Evolutionary conservation across 2,797 vertebrate genomes (phyloP), one percentile per base, ranked within the genome.

Genomic region (Moxostoma hubbsi): DNA sequence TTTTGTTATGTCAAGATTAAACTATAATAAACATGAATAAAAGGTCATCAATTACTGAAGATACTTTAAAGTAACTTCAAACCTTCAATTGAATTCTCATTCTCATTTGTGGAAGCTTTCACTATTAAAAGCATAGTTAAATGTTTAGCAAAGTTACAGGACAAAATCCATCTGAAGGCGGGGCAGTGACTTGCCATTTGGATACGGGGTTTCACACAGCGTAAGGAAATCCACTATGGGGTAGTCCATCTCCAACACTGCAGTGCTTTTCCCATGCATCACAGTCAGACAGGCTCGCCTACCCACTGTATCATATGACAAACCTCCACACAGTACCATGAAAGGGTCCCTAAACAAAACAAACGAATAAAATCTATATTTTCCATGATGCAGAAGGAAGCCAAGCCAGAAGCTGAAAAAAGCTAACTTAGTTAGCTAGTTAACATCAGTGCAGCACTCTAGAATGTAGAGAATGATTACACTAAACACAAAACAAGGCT

Each of bases 211-310:
- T 94, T 99, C 98, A 91, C 98, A 99, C n/a, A 99, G 94, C 0
- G 96, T 99, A 66, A 99, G 92, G 88, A 99, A 99, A 87, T 99
- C 98, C 81, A 99, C 98, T 66, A 99, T 98, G 16, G 96, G 95
- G 88, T 96, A 98, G 94, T 99, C 98, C 98, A 99, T 99, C 93
- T 99, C 98, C 86, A 99, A 92, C 77, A 99, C 97, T 54, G 98
- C 91, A 13, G 97, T 99, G 90, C 96, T 98, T 86, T 99, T 99
- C 6, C 98, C 98, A 15, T 99, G 98, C 98, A 99, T 99, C 85
- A 99, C 97, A n/a, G 98, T 99, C 91, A 99, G 93, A 89, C 98
- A 98, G 69, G 98, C 95, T 92, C 98, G 94, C 88, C 96, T 95
- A 86, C 98, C 97, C 82, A 97, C 95, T 10, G 96, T 98, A 75